These are phyloP conservation scores for Physella acuta DNA, from an alignment of 1,140 invertebrate genomes.

Conservation along the genomic window DNA sequence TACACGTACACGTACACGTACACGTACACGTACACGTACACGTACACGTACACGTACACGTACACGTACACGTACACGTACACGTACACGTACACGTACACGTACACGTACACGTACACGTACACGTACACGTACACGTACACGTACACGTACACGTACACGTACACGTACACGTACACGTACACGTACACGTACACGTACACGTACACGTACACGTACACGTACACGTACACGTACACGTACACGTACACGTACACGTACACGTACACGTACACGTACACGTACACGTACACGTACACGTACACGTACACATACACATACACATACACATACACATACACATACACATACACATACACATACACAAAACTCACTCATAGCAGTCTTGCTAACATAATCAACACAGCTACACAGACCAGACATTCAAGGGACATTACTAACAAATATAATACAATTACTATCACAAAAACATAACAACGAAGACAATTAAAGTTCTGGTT, in stretches of 20 bases:
- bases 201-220: conserved; percentile 3
- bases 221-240: conserved; percentile 4
- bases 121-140: conserved; percentile 4
- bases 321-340: not conserved
- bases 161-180: not conserved
- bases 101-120: too few species aligned
- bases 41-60: too few species aligned
- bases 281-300: conserved; percentile 4
- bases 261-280: conserved; percentile 4
- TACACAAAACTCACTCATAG: conserved; percentile 1
- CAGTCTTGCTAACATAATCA: too few species aligned
- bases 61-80: too few species aligned
- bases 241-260: conserved; percentile 4
- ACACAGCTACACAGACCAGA: too few species aligned
- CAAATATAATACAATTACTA: too few species aligned
- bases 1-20: too few species aligned
- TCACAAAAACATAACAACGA: too few species aligned
- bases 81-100: too few species aligned
- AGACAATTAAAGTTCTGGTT: too few species aligned
- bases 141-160: conserved; percentile 4
- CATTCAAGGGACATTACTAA: too few species aligned
- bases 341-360: conserved; percentile 4
- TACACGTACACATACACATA: not conserved
- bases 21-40: too few species aligned
- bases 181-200: conserved; percentile 4